phyloP scores from a whole-genome alignment of 2,797 vertebrate genomes.

The Aplochiton taeniatus region DNA sequence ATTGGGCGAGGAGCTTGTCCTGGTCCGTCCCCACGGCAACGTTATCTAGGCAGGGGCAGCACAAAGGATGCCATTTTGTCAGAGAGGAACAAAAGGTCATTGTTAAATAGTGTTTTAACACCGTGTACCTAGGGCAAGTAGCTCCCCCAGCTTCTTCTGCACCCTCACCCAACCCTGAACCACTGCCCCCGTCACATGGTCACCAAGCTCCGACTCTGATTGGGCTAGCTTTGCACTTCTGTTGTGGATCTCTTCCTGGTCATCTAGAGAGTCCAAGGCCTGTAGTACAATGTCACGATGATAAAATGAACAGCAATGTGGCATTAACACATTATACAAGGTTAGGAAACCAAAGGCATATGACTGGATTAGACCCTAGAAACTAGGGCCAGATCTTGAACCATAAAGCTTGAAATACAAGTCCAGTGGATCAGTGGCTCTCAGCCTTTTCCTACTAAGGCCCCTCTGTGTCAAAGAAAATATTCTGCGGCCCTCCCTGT shows the following conservation, averaged over 20 bases:
- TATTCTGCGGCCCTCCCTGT: too few species aligned
- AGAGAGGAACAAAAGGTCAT: background rate
- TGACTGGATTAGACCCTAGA: too few species aligned
- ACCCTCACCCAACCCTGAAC: conserved; percentile 73
- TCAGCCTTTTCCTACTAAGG: too few species aligned
- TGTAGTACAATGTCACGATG: conserved; percentile 14
- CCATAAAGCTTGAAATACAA: too few species aligned
- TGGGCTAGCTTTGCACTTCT: conserved; percentile 48
- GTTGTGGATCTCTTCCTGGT: conserved; percentile 18
- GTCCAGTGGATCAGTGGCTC: too few species aligned
- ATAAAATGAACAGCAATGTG: too few species aligned
- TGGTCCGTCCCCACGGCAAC: conserved; percentile 66
- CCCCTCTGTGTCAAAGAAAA: too few species aligned
- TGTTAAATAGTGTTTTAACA: background rate
- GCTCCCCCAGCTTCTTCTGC: conserved; percentile 58
- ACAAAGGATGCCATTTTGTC: background rate
- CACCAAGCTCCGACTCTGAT: conserved; percentile 62
- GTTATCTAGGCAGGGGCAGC: conserved; percentile 24
- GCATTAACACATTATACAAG: too few species aligned
- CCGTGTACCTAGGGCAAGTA: conserved; percentile 55
- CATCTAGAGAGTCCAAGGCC: conserved; percentile 37
- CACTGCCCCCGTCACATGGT: conserved; percentile 73
- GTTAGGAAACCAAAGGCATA: too few species aligned
- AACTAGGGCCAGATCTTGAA: too few species aligned
- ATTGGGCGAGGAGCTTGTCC: conserved; percentile 75